These are phyloP conservation scores for Temnothorax longispinosus DNA, from an alignment of 1,140 invertebrate genomes.

Conservation along the genomic window DNA sequence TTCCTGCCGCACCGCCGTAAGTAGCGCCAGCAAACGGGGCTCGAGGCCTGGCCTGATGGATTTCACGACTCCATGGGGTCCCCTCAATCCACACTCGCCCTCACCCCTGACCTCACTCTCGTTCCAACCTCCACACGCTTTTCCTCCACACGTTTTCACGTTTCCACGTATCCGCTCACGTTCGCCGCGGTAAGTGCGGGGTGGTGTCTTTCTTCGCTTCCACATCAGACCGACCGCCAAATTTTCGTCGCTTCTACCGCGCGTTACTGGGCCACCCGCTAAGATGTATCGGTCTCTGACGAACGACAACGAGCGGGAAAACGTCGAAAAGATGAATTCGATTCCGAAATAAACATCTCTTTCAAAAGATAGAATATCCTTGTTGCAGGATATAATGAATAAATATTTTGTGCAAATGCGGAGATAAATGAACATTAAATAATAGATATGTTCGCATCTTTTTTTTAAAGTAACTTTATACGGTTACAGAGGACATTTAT, in stretches of 20 bases:
- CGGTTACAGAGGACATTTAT: not conserved
- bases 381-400: not conserved
- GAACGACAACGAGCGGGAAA: not conserved
- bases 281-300: slow-evolving; percentile 46
- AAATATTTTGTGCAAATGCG: not conserved
- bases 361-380: not conserved
- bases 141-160: slow-evolving; percentile 69
- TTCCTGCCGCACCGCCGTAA: slow-evolving; percentile 75
- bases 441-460: not conserved
- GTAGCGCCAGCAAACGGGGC: slow-evolving; percentile 75
- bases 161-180: slow-evolving; percentile 62
- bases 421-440: not conserved
- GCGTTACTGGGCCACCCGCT: slow-evolving; percentile 25
- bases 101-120: slow-evolving; percentile 69
- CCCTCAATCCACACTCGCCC: slow-evolving; percentile 79
- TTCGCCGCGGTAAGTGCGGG: slow-evolving; percentile 59
- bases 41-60: slow-evolving; percentile 80
- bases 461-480: not conserved
- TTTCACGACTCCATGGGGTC: slow-evolving; percentile 82
- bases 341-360: slow-evolving; percentile 23
- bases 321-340: slow-evolving; percentile 15
- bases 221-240: slow-evolving; percentile 30
- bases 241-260: slow-evolving; percentile 23
- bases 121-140: slow-evolving; percentile 65
- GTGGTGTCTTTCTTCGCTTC: slow-evolving; percentile 44